phyloP scores from a whole-genome alignment of 2,113 vertebrate genomes.

The Bostrychus sinensis region DNA sequence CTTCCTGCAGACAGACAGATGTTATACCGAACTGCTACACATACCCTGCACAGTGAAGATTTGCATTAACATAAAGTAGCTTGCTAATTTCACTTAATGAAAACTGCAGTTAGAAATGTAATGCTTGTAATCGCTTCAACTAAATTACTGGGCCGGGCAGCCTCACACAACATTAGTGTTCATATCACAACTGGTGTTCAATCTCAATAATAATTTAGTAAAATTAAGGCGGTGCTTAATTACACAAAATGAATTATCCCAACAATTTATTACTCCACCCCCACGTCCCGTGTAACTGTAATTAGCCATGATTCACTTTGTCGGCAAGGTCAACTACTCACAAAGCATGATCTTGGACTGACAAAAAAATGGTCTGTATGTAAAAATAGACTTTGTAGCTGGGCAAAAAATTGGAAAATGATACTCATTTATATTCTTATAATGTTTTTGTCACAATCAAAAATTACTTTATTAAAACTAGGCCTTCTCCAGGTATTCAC shows the following conservation, averaged over 20 bases:
- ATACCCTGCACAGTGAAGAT: slow-evolving; percentile 17
- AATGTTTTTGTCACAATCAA: too few species aligned
- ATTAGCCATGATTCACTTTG: slow-evolving; percentile 36
- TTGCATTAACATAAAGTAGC: slow-evolving; percentile 39
- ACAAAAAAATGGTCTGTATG: background rate
- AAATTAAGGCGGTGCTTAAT: slow-evolving; percentile 32
- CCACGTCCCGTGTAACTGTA: slow-evolving; percentile 15
- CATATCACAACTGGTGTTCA: slow-evolving; percentile 41
- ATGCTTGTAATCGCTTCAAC: slow-evolving; percentile 57
- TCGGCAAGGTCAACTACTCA: background rate
- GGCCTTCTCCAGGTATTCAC: too few species aligned
- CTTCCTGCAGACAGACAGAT: slow-evolving; percentile 61
- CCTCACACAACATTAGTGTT: slow-evolving; percentile 38
- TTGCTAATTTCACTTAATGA: slow-evolving; percentile 45
- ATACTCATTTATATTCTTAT: too few species aligned
- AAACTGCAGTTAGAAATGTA: slow-evolving; percentile 48
- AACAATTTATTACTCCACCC: slow-evolving; percentile 23
- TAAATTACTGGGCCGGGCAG: slow-evolving; percentile 46
- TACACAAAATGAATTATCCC: slow-evolving; percentile 33
- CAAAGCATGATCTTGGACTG: background rate
- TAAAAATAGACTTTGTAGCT: background rate
- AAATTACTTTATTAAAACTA: too few species aligned
- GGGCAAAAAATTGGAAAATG: background rate
- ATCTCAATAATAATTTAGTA: slow-evolving; percentile 40
- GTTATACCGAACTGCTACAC: slow-evolving; percentile 45